Percentiles rank a stretch among this genome's conserved stretches.
phyloP scores from a whole-genome alignment of 2,113 vertebrate genomes.

The Periophthalmus modestus region DNA sequence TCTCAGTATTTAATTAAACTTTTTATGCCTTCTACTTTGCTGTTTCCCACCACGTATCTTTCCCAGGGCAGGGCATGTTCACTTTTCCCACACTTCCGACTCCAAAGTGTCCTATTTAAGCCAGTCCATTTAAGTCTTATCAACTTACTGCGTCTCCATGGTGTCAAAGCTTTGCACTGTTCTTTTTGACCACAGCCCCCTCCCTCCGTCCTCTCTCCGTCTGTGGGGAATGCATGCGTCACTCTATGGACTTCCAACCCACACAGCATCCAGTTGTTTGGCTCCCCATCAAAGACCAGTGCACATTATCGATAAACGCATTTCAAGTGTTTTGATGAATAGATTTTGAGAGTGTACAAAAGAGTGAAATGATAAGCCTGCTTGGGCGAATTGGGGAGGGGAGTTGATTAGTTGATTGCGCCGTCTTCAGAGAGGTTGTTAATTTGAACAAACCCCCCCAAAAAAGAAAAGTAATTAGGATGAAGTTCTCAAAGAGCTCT shows the following conservation, averaged over 20 bases:
- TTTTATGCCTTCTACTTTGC: slow-evolving; percentile 35
- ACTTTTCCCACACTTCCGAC: slow-evolving; percentile 67
- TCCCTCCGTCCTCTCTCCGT: slow-evolving; percentile 24
- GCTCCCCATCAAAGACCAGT: slow-evolving; percentile 56
- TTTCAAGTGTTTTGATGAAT: slow-evolving; percentile 46
- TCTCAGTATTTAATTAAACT: slow-evolving; percentile 61
- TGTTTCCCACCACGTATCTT: slow-evolving; percentile 57
- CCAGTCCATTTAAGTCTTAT: slow-evolving; percentile 65
- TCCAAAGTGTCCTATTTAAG: slow-evolving; percentile 50
- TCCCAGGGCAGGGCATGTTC: slow-evolving; percentile 47
- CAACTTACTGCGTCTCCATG: slow-evolving; percentile 50
- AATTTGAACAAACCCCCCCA: slow-evolving; percentile 42
- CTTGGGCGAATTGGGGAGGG: slow-evolving; percentile 6
- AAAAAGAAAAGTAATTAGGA: slow-evolving; percentile 67
- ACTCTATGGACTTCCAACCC: slow-evolving; percentile 34
- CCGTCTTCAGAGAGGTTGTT: slow-evolving; percentile 58
- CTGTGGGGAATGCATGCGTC: slow-evolving; percentile 50
- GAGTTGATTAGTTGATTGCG: slow-evolving; percentile 61
- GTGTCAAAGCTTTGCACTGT: slow-evolving; percentile 66
- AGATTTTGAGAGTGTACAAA: slow-evolving; percentile 47
- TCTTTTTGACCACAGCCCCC: slow-evolving; percentile 33
- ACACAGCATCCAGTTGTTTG: slow-evolving; percentile 18
- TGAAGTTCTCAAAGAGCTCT: slow-evolving; percentile 52
- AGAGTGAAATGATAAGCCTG: slow-evolving; percentile 60
- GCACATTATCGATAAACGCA: slow-evolving; percentile 62